Base-by-base conservation (phyloP, 2,797 vertebrate genomes). In the Heteromormyrus szaboi region DNA sequence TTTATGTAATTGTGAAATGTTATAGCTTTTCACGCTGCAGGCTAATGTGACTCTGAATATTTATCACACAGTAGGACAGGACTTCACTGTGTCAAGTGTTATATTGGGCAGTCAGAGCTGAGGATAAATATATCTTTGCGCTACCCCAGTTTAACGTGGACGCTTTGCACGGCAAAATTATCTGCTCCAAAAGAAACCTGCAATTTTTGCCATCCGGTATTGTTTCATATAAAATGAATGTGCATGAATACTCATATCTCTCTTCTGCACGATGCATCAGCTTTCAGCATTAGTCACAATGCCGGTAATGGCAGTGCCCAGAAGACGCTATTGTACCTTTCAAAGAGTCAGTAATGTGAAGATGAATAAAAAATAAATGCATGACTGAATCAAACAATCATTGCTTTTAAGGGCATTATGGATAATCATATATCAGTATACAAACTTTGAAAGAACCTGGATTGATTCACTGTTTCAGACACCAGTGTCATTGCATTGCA, bases 271-370 rank as follows among this genome's bases (percentile, higher is more conserved):
- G 37, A n/a, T 56, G 85, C 51, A 53, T 86, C 85, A 56, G 51
- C 51, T 86, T 54, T 59, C 19, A 37, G 22, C 85, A 86, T 86
- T 86, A 85, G 22, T 85, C 46, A 85, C 81, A 50, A 84, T 48
- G 17, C 22, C n/a, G 0, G 44, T 84, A 48, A 48, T 48, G 46
- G 46, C 81, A 84, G 81, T 50, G 41, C 9, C 81, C 44, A 50
- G 46, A 85, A 85, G 81, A 85, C 1, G 5, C 81, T 51, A 25
- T 25, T 29, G 48, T 50, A 17, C 81, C 81, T 29, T 85, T 50
- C 22, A 50, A 51, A 50, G 25, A 85, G 81, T 50, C 81, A 85
- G 81, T 46, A 85, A 50, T 14, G 48, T 85, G n/a, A 85, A 85
- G 46, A 85, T 85, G 48, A 51, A 85, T 85, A 25, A 85, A 51